Conservation (phyloP, 2,113 vertebrate species). For the Jaculus jaculus region DNA sequence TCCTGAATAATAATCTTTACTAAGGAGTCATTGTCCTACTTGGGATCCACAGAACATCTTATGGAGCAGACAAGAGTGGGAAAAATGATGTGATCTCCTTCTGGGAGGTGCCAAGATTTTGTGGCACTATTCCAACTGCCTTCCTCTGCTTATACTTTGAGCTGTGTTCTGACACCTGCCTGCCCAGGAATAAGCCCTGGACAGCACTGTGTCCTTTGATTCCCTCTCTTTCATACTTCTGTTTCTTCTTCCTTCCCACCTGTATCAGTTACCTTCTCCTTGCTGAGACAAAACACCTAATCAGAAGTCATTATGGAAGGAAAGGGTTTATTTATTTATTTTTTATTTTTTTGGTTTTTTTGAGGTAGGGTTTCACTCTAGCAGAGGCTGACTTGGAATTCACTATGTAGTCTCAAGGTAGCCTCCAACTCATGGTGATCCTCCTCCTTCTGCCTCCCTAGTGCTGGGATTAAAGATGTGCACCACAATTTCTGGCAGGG, state of each 20-base stretch:
- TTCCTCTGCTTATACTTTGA: constrained; percentile 51
- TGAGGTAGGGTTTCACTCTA: no score
- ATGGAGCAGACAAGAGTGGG: not conserved
- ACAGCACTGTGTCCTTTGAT: constrained; percentile 68
- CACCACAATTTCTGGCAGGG: no score
- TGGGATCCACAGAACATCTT: not conserved
- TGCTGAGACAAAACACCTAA: not conserved
- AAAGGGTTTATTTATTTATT: no score
- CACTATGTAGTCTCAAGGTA: no score
- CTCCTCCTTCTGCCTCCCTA: no score
- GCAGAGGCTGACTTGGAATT: no score
- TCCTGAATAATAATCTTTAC: not conserved
- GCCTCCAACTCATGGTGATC: no score
- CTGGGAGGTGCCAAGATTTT: constrained; percentile 33
- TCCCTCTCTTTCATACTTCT: constrained; percentile 24
- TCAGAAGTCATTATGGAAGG: no score
- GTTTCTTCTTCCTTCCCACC: no score
- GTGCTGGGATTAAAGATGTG: no score
- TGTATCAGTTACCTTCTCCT: constrained; percentile 65
- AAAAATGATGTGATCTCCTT: not conserved
- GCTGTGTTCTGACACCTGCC: constrained; percentile 65
- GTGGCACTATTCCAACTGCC: constrained; percentile 36
- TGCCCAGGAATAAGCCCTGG: constrained; percentile 52
- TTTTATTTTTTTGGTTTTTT: no score
- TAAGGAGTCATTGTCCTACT: not conserved